Evolutionary conservation across 2,888 invertebrate species (phyloP).

Genomic region (Parnassius mnemosyne): DNA sequence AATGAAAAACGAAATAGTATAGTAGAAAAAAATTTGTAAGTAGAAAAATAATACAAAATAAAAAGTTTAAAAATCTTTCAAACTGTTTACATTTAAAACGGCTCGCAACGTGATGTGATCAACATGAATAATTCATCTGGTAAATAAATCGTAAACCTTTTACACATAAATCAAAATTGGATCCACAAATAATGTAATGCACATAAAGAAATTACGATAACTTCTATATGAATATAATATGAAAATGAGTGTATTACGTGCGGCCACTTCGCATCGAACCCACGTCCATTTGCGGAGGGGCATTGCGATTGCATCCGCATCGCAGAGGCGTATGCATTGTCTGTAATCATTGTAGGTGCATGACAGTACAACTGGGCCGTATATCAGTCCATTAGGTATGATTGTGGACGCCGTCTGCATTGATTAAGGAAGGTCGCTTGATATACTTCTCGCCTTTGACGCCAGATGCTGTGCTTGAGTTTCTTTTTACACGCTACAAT

Average conservation of each 20-base stretch:
- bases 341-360: slow-evolving; percentile 37
- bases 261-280: slow-evolving; percentile 37
- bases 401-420: slow-evolving; percentile 67
- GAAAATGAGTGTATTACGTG: slow-evolving; percentile 27
- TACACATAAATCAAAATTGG: slow-evolving; percentile 12
- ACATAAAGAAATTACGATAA: slow-evolving; percentile 22
- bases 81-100: background rate
- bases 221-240: slow-evolving; percentile 31
- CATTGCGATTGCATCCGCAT: slow-evolving; percentile 59
- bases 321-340: slow-evolving; percentile 31
- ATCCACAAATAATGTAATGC: slow-evolving; percentile 7
- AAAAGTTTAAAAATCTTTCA: no score
- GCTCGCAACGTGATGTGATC: background rate
- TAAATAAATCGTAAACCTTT: background rate
- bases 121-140: slow-evolving; percentile 8
- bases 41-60: no score
- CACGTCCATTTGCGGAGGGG: slow-evolving; percentile 59
- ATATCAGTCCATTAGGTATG: slow-evolving; percentile 67
- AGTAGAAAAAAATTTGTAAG: background rate
- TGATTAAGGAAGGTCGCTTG: slow-evolving; percentile 62
- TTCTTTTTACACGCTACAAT: slow-evolving; percentile 24
- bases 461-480: slow-evolving; percentile 24
- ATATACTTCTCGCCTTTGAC: slow-evolving; percentile 20
- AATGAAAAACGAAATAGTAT: background rate
- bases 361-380: slow-evolving; percentile 42